Percentiles rank a stretch among this genome's conserved stretches.
Conservation (phyloP, 2,113 vertebrate species). For the Mandrillus leucophaeus region DNA sequence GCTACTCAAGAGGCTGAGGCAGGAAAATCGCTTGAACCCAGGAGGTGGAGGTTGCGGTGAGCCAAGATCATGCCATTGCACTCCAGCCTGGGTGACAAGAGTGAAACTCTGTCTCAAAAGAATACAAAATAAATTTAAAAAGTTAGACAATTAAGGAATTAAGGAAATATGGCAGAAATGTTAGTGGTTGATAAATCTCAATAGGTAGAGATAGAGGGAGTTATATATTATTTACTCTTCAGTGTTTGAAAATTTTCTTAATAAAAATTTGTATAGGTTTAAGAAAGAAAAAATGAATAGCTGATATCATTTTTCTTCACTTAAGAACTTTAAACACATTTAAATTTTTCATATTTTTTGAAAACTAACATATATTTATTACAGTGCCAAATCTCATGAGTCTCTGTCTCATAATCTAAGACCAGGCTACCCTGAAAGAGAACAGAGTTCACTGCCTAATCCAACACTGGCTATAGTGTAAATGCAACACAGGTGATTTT, state of each 20-base stretch:
- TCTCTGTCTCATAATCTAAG: not conserved
- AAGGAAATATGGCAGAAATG: not conserved
- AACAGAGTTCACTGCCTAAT: not conserved
- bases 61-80: no score
- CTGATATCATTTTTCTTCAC: not conserved
- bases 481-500: not conserved
- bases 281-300: not conserved
- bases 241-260: conserved; percentile 1
- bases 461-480: not conserved
- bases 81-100: no score
- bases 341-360: not conserved
- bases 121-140: no score
- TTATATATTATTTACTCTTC: not conserved
- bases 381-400: not conserved
- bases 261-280: not conserved
- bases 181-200: not conserved
- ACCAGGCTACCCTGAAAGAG: not conserved
- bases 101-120: not conserved
- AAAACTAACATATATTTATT: not conserved
- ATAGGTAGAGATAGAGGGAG: not conserved
- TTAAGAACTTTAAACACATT: not conserved
- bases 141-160: not conserved
- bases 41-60: no score
- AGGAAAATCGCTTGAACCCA: no score
- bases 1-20: no score